These are phyloP conservation scores for Oncorhynchus masou DNA, from an alignment of 2,113 vertebrate genomes.

Conservation along the genomic window DNA sequence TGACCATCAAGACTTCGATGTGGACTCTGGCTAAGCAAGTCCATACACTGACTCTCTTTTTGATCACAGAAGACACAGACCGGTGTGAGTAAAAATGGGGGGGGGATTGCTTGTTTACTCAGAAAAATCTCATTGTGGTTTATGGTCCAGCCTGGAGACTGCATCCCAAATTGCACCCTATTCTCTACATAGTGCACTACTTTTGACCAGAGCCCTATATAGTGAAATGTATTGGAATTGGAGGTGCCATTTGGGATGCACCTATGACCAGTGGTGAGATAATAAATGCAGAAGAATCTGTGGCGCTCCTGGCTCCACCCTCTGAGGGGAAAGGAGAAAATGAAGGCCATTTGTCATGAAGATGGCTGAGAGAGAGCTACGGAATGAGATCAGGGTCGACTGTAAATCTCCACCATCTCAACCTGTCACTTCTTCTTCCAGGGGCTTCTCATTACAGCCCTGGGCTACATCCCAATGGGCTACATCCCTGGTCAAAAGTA, in stretches of 20 bases:
- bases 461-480: not conserved
- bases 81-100: too few relatives aligned
- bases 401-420: not conserved
- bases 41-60: too few relatives aligned
- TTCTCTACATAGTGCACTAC: too few relatives aligned
- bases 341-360: slow-evolving; percentile 39
- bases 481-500: too few relatives aligned
- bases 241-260: too few relatives aligned
- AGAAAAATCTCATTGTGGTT: not conserved
- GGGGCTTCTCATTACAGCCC: slow-evolving; percentile 52
- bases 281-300: slow-evolving; percentile 50
- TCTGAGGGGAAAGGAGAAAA: slow-evolving; percentile 40
- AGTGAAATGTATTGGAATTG: too few relatives aligned
- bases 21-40: too few relatives aligned
- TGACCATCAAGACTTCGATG: too few relatives aligned
- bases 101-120: too few relatives aligned
- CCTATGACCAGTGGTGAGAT: not conserved
- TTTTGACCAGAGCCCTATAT: too few relatives aligned
- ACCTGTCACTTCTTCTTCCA: not conserved
- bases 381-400: slow-evolving; percentile 36
- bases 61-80: not conserved
- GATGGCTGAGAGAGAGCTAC: slow-evolving; percentile 16
- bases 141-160: not conserved
- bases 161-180: too few relatives aligned
- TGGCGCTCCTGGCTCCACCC: slow-evolving; percentile 40